These are phyloP conservation scores for Platyscapa corneri DNA, from an alignment of 1,140 invertebrate genomes.

Conservation along the genomic window DNA sequence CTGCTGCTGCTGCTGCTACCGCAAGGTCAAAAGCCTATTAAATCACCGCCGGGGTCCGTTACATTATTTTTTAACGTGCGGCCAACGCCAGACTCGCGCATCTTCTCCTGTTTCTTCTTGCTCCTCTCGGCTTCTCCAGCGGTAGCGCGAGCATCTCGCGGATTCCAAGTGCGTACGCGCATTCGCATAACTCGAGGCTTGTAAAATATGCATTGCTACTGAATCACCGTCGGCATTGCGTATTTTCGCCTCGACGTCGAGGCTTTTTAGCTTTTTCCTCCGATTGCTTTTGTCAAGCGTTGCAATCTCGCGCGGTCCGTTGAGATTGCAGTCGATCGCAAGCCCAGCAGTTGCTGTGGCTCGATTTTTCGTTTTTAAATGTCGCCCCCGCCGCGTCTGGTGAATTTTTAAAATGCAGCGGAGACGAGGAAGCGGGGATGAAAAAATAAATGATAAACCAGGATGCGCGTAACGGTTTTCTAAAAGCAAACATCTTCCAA, in stretches of 20 bases:
- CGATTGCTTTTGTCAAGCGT: too few species aligned
- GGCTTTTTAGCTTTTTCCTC: too few species aligned
- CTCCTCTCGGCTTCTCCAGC: not conserved
- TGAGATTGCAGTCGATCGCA: too few species aligned
- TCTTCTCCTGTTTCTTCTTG: not conserved
- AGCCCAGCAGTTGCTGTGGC: too few species aligned
- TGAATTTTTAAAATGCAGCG: too few species aligned
- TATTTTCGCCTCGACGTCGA: not conserved
- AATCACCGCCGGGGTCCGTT: not conserved
- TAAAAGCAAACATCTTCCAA: not conserved
- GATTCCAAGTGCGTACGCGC: not conserved
- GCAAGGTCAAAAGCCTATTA: constrained; percentile 14
- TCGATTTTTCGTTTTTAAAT: too few species aligned
- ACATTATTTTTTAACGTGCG: not conserved
- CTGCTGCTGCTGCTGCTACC: too few species aligned
- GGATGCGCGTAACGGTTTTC: not conserved
- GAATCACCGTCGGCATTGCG: not conserved
- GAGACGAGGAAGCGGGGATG: too few species aligned
- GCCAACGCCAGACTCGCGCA: too few species aligned
- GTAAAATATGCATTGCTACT: not conserved
- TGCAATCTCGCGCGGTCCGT: too few species aligned
- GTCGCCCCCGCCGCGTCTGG: too few species aligned
- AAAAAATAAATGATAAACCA: too few species aligned
- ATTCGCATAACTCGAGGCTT: not conserved
- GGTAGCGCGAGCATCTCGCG: not conserved